phyloP scores from a whole-genome alignment of 2,113 vertebrate species.

The Cromileptes altivelis region DNA sequence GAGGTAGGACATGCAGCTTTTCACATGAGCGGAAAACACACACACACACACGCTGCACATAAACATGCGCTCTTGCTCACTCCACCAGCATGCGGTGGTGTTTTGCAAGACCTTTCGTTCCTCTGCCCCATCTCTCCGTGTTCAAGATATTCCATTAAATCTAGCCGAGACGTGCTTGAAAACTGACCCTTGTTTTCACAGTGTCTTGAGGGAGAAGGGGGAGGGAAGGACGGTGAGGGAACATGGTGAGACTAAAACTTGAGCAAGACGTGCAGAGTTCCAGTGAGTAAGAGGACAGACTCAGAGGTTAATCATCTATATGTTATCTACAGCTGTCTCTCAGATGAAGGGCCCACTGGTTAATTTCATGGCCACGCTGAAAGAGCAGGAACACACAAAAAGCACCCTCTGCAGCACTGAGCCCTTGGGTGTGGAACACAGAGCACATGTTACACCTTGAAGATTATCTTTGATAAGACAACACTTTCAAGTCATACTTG shows the following conservation, averaged over 20 bases:
- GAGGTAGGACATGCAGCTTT: constrained; percentile 31
- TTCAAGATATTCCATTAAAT: constrained; percentile 64
- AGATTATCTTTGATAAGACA: constrained; percentile 56
- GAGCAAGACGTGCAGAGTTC: constrained; percentile 21
- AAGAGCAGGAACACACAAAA: constrained; percentile 31
- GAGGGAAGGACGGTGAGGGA: background rate
- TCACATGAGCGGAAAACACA: constrained; percentile 36
- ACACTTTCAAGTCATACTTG: constrained; percentile 19
- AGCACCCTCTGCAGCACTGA: constrained; percentile 10
- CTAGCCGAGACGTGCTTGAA: constrained; percentile 52
- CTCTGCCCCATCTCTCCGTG: constrained; percentile 20
- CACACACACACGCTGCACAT: background rate
- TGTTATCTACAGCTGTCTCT: constrained; percentile 55
- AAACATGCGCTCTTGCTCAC: constrained; percentile 31
- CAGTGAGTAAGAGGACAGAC: constrained; percentile 38
- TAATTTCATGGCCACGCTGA: constrained; percentile 45
- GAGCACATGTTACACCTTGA: constrained; percentile 51
- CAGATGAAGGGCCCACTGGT: constrained; percentile 36
- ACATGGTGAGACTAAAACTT: constrained; percentile 42
- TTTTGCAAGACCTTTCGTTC: constrained; percentile 65
- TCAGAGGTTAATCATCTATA: constrained; percentile 52
- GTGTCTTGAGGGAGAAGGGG: constrained; percentile 50
- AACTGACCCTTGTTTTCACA: constrained; percentile 64
- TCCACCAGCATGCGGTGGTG: constrained; percentile 38
- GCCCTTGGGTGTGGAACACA: constrained; percentile 68